Conservation (phyloP, 2,113 vertebrate species). For the Cyphotilapia sp. region DNA sequence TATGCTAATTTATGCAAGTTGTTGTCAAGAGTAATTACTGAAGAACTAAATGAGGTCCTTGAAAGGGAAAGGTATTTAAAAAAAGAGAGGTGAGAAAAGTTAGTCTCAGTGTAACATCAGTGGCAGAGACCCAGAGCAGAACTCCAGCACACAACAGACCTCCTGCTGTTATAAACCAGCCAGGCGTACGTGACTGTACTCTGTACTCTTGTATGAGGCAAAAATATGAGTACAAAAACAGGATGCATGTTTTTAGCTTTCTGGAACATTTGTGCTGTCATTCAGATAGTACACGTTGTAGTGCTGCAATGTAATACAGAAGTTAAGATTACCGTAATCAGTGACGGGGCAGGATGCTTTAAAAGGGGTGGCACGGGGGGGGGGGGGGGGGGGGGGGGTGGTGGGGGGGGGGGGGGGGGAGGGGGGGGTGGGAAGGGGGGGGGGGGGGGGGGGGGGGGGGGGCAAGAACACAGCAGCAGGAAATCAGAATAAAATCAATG, state of each 20-base stretch:
- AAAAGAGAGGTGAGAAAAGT: not conserved
- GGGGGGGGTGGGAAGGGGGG: not conserved
- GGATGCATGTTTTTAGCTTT: not conserved
- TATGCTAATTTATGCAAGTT: conserved; percentile 15
- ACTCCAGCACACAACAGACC: not conserved
- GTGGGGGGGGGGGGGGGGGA: not conserved
- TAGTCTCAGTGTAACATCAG: not conserved
- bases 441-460: not conserved
- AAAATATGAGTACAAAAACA: not conserved
- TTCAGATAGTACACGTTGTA: not conserved
- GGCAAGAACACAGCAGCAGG: not conserved
- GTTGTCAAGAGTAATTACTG: not conserved
- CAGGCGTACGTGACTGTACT: not conserved
- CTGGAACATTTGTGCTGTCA: not conserved
- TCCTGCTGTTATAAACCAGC: not conserved
- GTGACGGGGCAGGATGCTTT: not conserved
- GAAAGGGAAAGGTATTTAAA: not conserved
- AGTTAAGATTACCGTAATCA: not conserved
- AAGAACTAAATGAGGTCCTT: not conserved
- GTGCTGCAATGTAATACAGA: not conserved
- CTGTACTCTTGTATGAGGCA: not conserved
- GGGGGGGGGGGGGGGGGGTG: not conserved
- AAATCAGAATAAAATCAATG: not conserved
- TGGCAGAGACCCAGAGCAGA: not conserved
- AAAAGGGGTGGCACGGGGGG: not conserved